phyloP scores from a whole-genome alignment of 2,797 vertebrate genomes.

The Remorina albescens region DNA sequence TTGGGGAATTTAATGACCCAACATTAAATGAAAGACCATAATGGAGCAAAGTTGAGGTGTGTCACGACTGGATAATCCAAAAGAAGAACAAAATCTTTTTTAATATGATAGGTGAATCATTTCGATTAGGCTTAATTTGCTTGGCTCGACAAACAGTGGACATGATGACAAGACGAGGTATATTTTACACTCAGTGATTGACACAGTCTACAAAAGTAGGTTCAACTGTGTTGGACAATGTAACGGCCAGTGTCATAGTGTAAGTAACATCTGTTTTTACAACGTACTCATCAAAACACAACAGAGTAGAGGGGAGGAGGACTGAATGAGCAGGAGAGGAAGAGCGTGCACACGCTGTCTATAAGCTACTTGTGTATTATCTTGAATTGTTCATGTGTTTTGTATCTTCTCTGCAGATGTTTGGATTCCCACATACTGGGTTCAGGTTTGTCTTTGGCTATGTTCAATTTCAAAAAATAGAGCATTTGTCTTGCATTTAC shows the following conservation, averaged over 20 bases:
- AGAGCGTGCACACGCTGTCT: not conserved
- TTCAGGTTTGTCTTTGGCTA: not conserved
- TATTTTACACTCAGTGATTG: no score
- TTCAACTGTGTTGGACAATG: not conserved
- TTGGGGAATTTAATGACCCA: no score
- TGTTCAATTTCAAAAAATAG: not conserved
- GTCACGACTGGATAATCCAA: not conserved
- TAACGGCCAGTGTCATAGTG: not conserved
- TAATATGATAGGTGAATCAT: not conserved
- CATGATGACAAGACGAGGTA: no score
- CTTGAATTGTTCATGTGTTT: not conserved
- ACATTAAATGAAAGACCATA: no score
- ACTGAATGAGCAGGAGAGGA: not conserved
- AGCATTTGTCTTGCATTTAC: slow-evolving; percentile 1
- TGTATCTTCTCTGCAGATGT: not conserved
- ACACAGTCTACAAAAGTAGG: no score
- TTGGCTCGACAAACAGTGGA: no score
- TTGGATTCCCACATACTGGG: slow-evolving; percentile 8
- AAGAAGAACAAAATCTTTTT: not conserved
- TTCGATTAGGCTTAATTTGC: no score
- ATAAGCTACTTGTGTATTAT: not conserved
- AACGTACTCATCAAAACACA: not conserved
- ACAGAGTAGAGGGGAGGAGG: not conserved
- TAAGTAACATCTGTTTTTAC: not conserved
- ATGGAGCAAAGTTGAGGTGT: no score